Evolutionary conservation across 2,797 vertebrate genomes (phyloP).

Genomic region (Anisognathus igniventris): DNA sequence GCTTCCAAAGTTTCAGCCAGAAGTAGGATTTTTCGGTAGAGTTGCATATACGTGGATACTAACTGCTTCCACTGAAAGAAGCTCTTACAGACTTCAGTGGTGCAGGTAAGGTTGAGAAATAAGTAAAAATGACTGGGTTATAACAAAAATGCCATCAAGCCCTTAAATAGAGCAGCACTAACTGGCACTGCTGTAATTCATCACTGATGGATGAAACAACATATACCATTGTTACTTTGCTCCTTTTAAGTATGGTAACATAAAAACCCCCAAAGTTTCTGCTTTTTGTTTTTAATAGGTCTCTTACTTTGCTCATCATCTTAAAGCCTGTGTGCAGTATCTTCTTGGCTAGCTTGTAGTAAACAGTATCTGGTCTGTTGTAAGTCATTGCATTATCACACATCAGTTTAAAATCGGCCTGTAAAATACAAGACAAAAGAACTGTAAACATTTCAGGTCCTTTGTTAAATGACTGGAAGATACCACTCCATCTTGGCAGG

Average conservation of each 20-base stretch:
- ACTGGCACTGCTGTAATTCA: background rate
- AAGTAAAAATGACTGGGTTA: background rate
- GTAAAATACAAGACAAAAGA: slow-evolving; percentile 44
- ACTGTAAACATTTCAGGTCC: background rate
- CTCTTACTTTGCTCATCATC: slow-evolving; percentile 99
- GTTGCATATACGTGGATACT: background rate
- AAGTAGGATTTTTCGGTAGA: background rate
- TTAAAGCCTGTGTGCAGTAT: slow-evolving; percentile 97
- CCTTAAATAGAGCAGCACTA: background rate
- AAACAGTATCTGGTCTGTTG: slow-evolving; percentile 96
- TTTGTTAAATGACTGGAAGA: background rate
- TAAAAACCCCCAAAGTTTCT: background rate
- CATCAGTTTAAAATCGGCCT: slow-evolving; percentile 99
- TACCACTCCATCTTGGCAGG: background rate
- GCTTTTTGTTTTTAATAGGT: slow-evolving; percentile 10
- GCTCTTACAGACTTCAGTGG: background rate
- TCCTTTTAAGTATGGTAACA: background rate
- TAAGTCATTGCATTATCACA: slow-evolving; percentile 99
- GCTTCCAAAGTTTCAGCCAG: background rate
- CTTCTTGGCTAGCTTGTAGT: slow-evolving; percentile 98
- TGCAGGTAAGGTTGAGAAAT: background rate
- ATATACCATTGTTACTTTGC: background rate
- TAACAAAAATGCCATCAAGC: background rate
- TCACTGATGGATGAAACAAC: background rate
- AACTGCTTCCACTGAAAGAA: background rate